A percentile compares a stretch with the other conserved stretches of the same genome.
These are phyloP conservation scores for Onychostruthus taczanowskii DNA, from an alignment of 2,113 vertebrate species.

Conservation along the genomic window DNA sequence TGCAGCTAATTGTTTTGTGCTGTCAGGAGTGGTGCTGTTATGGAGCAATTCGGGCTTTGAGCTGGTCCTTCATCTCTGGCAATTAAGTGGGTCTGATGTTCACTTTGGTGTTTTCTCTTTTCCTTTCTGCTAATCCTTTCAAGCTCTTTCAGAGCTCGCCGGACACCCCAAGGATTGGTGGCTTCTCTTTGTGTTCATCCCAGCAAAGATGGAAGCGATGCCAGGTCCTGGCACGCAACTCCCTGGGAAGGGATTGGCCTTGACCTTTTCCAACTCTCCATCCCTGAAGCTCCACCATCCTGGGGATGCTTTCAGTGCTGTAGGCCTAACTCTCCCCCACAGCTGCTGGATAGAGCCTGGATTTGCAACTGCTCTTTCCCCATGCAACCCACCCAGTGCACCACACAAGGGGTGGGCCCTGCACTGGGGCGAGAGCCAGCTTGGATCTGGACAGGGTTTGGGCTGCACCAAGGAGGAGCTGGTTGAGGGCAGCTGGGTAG, in stretches of 20 bases:
- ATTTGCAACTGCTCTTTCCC: not conserved
- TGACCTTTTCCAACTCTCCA: not conserved
- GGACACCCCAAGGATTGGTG: not conserved
- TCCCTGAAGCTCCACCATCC: not conserved
- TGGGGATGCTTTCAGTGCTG: not conserved
- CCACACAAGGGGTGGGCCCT: accelerated
- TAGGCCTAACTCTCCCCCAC: not conserved
- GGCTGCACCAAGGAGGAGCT: not conserved
- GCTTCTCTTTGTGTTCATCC: conserved; percentile 2
- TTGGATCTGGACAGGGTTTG: not conserved
- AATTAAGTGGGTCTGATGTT: conserved; percentile 47
- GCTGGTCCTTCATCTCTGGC: conserved; percentile 45
- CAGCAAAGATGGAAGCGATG: not conserved
- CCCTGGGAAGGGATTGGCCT: not conserved
- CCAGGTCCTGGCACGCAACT: not conserved
- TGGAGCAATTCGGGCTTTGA: conserved; percentile 41
- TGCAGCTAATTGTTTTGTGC: conserved; percentile 54
- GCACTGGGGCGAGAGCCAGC: accelerated
- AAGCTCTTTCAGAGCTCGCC: not conserved
- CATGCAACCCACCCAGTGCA: accelerated
- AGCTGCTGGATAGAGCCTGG: not conserved
- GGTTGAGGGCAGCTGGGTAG: not conserved
- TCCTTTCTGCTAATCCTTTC: conserved; percentile 18
- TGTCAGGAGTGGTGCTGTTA: not conserved
- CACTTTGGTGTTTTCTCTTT: conserved; percentile 46